Conservation (phyloP, 2,113 vertebrate species). For the Tinamus guttatus region DNA sequence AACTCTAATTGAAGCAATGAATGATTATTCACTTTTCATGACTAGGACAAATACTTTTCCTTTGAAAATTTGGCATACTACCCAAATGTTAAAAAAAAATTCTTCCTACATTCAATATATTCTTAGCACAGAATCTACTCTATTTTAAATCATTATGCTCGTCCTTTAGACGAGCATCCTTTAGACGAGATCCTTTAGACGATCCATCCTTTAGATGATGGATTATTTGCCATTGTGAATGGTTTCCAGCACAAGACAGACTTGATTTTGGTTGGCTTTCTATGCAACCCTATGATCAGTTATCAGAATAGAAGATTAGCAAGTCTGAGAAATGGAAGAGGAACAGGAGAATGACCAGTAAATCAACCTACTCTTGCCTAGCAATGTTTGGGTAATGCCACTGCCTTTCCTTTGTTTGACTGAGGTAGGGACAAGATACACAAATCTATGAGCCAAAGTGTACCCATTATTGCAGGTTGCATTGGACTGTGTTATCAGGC, state of each 20-base stretch:
- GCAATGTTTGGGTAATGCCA: not conserved
- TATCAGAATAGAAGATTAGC: not conserved
- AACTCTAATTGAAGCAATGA: not conserved
- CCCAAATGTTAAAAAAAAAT: not conserved
- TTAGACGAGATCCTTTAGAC: too few relatives aligned
- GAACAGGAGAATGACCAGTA: not conserved
- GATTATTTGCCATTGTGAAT: not conserved
- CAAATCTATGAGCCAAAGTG: not conserved
- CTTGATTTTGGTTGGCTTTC: not conserved
- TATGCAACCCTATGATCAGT: not conserved
- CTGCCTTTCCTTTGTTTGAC: not conserved
- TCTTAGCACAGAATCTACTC: not conserved
- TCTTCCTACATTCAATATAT: not conserved
- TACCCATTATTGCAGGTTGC: not conserved
- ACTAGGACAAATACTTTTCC: not conserved
- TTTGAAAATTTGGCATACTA: not conserved
- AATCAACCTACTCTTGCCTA: not conserved
- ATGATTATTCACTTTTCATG: not conserved
- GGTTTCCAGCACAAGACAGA: not conserved
- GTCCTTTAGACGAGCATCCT: too few relatives aligned
- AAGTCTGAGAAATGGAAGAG: not conserved
- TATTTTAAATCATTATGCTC: not conserved
- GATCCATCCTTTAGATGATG: not conserved
- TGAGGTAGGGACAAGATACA: not conserved
- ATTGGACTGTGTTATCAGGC: not conserved